Base-by-base conservation (phyloP, 2,113 vertebrate species). In the Tringa solitaria region DNA sequence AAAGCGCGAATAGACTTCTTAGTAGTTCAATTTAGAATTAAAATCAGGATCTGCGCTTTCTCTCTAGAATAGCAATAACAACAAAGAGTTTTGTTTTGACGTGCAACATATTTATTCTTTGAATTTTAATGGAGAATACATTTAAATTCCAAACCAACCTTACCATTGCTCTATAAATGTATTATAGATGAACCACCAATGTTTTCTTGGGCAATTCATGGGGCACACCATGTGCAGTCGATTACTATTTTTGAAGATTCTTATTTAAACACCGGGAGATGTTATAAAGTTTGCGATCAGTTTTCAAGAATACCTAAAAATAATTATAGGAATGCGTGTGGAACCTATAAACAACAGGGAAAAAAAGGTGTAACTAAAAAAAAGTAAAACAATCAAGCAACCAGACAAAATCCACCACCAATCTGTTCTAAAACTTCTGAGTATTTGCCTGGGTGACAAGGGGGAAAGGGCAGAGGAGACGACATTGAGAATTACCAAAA, bases 251-350 rank as follows among this genome's bases (percentile, higher is more conserved):
- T 86, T 50, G 45, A n/a, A 50, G 7, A 5, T 39, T 18, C 28
- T 54, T 17, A 30, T n/a, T 73, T 74, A 60, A 69, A 64, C 4
- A 12, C 3, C 35, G 14, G 61, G 20, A 22, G 41, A 39, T 70
- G 16, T 0, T 5, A 8, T n/a, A 2, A 64, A n/a, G 4, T 35
- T 91, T n/a, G 13, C 27, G 2, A 59, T 43, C 15, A 16, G 7
- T 43, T 2, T 67, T 79, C 13, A 68, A n/a, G 20, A 60, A 37
- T 17, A 8, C 4, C 18, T 64, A 9, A 85, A 76, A 70, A 48
- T 21, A 46, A 22, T 35, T 11, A 18, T 9, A 3, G 28, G 16
- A 65, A 18, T 41, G 8, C 17, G 16, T 1, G 6, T 3, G 9
- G 26, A 69, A 56, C 26, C 11, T 46, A 3, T 15, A 41, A 78